Percentiles rank a stretch among this genome's conserved stretches.
phyloP scores from a whole-genome alignment of 2,113 vertebrate species.

The Anarhynchus alexandrinus region DNA sequence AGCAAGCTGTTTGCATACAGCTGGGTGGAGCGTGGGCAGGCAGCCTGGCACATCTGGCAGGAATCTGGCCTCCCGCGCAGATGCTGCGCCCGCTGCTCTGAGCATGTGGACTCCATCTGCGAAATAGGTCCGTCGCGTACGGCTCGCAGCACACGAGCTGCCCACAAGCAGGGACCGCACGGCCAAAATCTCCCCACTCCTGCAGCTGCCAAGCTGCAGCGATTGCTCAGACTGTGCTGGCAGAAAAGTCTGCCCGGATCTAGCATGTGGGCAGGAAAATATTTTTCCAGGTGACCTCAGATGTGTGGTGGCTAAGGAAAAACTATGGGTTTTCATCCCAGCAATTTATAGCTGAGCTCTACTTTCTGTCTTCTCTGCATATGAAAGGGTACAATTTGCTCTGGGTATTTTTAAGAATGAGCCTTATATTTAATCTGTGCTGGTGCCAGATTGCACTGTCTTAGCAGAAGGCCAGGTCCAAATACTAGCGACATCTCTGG shows the following conservation, averaged over 20 bases:
- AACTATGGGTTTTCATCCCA: not conserved
- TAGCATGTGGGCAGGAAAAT: not conserved
- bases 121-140: accelerated
- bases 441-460: constrained; percentile 10
- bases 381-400: constrained; percentile 10
- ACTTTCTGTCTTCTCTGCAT: constrained; percentile 2
- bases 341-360: not conserved
- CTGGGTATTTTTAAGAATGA: constrained; percentile 48
- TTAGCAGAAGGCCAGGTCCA: constrained; percentile 46
- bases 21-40: not conserved
- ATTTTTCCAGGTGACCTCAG: constrained; percentile 33
- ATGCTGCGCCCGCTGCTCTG: not conserved
- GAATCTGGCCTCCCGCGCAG: not conserved
- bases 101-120: not conserved
- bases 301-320: not conserved
- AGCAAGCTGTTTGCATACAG: not conserved
- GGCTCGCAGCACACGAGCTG: not conserved
- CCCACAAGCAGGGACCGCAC: not conserved
- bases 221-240: not conserved
- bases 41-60: constrained; percentile 48
- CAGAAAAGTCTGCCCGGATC: not conserved
- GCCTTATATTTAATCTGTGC: constrained; percentile 16
- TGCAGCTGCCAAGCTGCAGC: not conserved
- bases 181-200: not conserved
- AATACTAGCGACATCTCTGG: constrained; percentile 20